phyloP scores from a whole-genome alignment of 2,797 vertebrate genomes.

The Diglossa cyanea region DNA sequence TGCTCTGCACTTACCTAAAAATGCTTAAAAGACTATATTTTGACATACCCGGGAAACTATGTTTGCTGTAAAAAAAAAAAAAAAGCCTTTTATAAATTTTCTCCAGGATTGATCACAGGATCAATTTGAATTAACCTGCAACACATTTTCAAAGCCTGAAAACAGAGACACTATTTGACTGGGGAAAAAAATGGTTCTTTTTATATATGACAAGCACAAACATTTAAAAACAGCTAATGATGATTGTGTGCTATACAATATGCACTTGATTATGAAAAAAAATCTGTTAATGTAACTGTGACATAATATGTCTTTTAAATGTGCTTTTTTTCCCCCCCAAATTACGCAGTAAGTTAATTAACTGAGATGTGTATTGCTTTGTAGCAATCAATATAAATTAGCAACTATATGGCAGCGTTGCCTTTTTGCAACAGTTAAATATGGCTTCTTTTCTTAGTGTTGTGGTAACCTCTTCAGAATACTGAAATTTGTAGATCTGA shows the following conservation, averaged over 20 bases:
- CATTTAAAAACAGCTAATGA: background rate
- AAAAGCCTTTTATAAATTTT: background rate
- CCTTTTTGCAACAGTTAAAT: background rate
- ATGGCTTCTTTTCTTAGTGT: background rate
- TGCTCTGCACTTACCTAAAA: background rate
- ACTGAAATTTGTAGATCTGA: background rate
- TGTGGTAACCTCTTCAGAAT: background rate
- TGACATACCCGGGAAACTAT: background rate
- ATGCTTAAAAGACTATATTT: background rate
- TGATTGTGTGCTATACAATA: background rate
- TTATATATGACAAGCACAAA: background rate
- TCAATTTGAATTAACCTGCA: background rate
- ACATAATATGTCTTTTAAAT: background rate
- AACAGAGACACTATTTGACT: background rate
- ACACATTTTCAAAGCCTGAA: background rate
- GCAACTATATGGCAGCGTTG: background rate
- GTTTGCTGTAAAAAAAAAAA: background rate
- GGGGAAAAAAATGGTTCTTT: background rate
- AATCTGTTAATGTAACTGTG: background rate
- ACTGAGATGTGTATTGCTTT: background rate
- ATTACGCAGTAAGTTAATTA: background rate
- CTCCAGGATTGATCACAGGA: background rate
- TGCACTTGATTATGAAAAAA: background rate
- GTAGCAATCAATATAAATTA: background rate
- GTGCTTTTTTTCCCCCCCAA: background rate